Conservation (phyloP, 2,113 vertebrate genomes). For the Stegastes partitus region DNA sequence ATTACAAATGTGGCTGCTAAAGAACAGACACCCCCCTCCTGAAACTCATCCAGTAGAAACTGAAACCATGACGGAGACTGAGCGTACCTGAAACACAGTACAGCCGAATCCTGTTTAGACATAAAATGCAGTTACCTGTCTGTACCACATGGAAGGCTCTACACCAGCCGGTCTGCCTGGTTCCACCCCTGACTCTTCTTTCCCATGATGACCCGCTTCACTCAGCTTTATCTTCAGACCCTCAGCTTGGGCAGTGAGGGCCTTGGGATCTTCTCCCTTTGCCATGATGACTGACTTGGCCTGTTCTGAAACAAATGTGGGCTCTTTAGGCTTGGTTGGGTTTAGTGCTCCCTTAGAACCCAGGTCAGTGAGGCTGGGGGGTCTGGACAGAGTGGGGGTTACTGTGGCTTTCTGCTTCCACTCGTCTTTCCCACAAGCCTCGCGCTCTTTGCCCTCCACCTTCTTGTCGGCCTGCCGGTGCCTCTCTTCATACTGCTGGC, state of each 20-base stretch:
- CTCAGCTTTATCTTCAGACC: slow-evolving; percentile 93
- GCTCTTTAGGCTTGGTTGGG: slow-evolving; percentile 50
- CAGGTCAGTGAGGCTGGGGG: slow-evolving; percentile 92
- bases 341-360: slow-evolving; percentile 87
- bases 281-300: slow-evolving; percentile 95
- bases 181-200: slow-evolving; percentile 89
- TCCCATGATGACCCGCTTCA: slow-evolving; percentile 89
- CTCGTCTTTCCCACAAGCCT: slow-evolving; percentile 82
- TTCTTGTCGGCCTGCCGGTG: slow-evolving; percentile 90
- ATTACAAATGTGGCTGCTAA: too few relatives aligned
- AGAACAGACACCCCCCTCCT: too few relatives aligned
- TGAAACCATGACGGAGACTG: too few relatives aligned
- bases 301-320: slow-evolving; percentile 79
- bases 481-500: slow-evolving; percentile 93
- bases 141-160: slow-evolving; percentile 95
- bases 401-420: slow-evolving; percentile 93
- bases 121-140: slow-evolving; percentile 88
- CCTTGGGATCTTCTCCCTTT: slow-evolving; percentile 92
- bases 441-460: slow-evolving; percentile 79
- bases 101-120: not conserved
- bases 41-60: too few relatives aligned
- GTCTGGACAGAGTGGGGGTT: slow-evolving; percentile 91
- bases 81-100: too few relatives aligned
- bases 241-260: slow-evolving; percentile 84
- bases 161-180: slow-evolving; percentile 88